These are phyloP conservation scores for Phalacrocorax pelagicus DNA, from an alignment of 2,113 vertebrate species.

Conservation along the genomic window DNA sequence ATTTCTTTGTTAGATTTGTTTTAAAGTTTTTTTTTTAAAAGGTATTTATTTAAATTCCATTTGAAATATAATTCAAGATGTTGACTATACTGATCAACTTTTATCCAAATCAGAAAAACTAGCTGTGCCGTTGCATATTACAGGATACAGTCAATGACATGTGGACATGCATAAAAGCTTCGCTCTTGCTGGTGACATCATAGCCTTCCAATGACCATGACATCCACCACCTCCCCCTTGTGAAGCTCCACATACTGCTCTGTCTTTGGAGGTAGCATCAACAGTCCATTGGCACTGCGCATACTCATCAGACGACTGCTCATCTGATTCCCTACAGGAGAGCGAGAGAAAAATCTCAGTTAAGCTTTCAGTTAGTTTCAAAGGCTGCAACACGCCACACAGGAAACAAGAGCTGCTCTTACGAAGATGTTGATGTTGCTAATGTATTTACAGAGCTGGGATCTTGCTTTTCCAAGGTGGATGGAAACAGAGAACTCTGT, in stretches of 20 bases:
- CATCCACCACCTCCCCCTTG: conserved; percentile 99
- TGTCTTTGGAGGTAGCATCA: conserved; percentile 99
- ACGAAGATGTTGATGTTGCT: neutral
- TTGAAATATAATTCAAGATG: conserved; percentile 97
- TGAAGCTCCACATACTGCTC: conserved; percentile 99
- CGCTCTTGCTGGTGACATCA: conserved; percentile 88
- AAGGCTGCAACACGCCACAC: neutral
- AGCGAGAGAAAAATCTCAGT: neutral
- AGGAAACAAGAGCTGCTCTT: neutral
- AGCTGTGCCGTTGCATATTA: conserved; percentile 99
- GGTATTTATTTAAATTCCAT: conserved; percentile 93
- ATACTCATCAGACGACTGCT: conserved; percentile 99
- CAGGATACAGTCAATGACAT: conserved; percentile 99
- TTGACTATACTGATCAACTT: conserved; percentile 98
- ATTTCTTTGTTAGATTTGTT: conserved; percentile 94
- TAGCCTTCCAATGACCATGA: conserved; percentile 99
- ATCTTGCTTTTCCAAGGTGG: neutral
- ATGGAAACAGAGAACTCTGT: neutral
- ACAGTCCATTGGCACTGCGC: conserved; percentile 98
- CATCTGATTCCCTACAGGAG: conserved; percentile 93
- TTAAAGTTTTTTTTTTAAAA: conserved; percentile 96
- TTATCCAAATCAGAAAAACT: conserved; percentile 99
- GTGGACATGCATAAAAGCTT: conserved; percentile 99
- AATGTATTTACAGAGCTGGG: neutral
- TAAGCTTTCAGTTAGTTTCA: neutral